Evolutionary conservation across 2,888 invertebrate genomes (phyloP).

Genomic region (Thereva nobilitata): DNA sequence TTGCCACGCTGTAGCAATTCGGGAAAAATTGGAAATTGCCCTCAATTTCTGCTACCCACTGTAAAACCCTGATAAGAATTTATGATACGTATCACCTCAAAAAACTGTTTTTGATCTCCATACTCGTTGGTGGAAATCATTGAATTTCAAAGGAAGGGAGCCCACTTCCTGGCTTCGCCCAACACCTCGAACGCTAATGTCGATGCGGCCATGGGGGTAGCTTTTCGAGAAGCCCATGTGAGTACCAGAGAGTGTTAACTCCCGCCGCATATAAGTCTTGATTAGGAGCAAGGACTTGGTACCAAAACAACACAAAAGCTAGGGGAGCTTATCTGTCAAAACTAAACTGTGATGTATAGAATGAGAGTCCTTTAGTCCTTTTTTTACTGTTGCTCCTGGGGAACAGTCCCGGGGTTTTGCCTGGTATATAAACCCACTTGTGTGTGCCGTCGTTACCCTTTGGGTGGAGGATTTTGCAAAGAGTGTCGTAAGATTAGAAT

Average conservation of each 20-base stretch:
- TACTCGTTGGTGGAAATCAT: neutral
- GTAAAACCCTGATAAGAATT: conserved; percentile 24
- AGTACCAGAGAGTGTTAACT: conserved; percentile 37
- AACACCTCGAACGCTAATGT: neutral
- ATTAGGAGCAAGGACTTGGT: conserved; percentile 30
- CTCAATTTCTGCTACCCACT: conserved; percentile 7
- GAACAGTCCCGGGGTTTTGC: neutral
- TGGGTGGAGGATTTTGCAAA: neutral
- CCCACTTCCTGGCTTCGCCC: neutral
- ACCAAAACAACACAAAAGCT: conserved; percentile 32
- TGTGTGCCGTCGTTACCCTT: neutral
- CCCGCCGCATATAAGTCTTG: conserved; percentile 37
- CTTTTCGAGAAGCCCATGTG: conserved; percentile 14
- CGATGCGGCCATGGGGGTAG: neutral
- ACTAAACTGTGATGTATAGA: conserved; percentile 27
- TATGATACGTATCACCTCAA: conserved; percentile 19
- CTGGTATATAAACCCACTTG: neutral
- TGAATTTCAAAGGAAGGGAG: neutral
- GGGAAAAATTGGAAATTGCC: conserved; percentile 6
- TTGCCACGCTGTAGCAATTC: conserved; percentile 8
- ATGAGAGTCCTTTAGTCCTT: conserved; percentile 2
- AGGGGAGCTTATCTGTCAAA: conserved; percentile 32
- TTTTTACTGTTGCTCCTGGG: conserved; percentile 11
- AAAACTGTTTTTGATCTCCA: conserved; percentile 1
- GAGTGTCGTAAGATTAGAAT: conserved; percentile 10